Base-by-base conservation (phyloP, 1,140 invertebrate species). In the Steinernema khuongi region DNA sequence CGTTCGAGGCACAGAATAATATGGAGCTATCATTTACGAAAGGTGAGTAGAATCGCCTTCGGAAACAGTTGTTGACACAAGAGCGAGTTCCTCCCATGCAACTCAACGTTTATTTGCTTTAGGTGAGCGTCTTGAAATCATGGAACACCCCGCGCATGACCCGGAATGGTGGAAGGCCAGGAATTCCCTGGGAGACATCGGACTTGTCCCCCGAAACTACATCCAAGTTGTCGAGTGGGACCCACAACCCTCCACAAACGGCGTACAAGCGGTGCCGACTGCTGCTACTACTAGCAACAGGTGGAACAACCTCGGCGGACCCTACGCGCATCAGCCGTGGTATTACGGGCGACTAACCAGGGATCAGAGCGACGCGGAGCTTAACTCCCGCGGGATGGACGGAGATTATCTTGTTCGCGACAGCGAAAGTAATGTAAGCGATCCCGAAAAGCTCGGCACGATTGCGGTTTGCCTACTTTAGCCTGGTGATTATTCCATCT, bases 361-460 rank as follows among this genome's bases (percentile, higher is more conserved):
- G 78, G 92, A 91, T 77, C 93, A 97, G 85, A 96, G 94, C 88
- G 96, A 99, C 87, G 91, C 91, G 77, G 87, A 97, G 82, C 89
- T 99, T 78, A 94, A 93, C 87, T 91, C 93, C 81, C 91, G 93
- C 86, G 96, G 94, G 26, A 91, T 93, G 80, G 93, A 98, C 87
- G 96, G 96, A 28, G 96, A 99, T 88, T 99, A 97, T 88, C 90
- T 99, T 79, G 95, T 99, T 83, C 89, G 96, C 83, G 95, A 98
- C 87, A 96, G 93, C 86, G 96, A 98, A 90, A 97, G 95, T 83
- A 97, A 97, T 88, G 95, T 97, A 87, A 92, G 91, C 90, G 36
- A 14, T 33, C 1, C 18, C 17, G 28, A 67, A 26, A 19, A 28
- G 30, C 70, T 36, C 68, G 28, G 76, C 74, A n/a, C n/a, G n/a